phyloP scores from a whole-genome alignment of 2,797 vertebrate genomes.

The Crenuchus spilurus region DNA sequence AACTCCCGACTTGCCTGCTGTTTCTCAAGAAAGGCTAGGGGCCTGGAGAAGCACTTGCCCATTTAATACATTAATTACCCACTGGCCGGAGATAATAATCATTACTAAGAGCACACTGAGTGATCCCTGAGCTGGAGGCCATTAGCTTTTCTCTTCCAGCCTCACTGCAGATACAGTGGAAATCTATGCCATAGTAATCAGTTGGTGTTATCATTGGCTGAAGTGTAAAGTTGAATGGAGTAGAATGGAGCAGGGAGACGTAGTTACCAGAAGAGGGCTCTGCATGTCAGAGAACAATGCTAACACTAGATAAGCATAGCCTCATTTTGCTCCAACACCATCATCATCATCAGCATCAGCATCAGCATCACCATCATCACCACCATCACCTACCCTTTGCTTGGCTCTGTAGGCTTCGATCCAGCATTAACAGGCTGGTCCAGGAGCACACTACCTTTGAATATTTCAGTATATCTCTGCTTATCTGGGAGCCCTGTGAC shows the following conservation, averaged over 20 bases:
- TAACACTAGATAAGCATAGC: slow-evolving; percentile 46
- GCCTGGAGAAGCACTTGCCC: slow-evolving; percentile 24
- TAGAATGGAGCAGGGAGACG: slow-evolving; percentile 54
- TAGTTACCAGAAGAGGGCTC: slow-evolving; percentile 79
- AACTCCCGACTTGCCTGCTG: slow-evolving; percentile 4
- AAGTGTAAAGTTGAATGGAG: no score
- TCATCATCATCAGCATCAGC: slow-evolving; percentile 43
- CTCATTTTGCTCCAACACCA: slow-evolving; percentile 48
- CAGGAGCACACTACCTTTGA: slow-evolving; percentile 73
- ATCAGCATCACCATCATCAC: slow-evolving; percentile 38
- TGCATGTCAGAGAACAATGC: slow-evolving; percentile 72
- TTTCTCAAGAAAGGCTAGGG: slow-evolving; percentile 27
- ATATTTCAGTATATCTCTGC: slow-evolving; percentile 80
- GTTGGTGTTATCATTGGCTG: slow-evolving; percentile 65
- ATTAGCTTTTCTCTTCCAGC: slow-evolving; percentile 46
- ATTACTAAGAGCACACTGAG: slow-evolving; percentile 35
- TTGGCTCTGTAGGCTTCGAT: slow-evolving; percentile 51
- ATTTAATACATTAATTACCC: slow-evolving; percentile 44
- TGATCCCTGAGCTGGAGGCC: slow-evolving; percentile 39
- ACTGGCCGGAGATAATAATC: slow-evolving; percentile 40
- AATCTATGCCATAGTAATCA: slow-evolving; percentile 61
- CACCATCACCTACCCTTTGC: slow-evolving; percentile 14
- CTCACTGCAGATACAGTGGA: slow-evolving; percentile 49
- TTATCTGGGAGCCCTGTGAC: slow-evolving; percentile 76
- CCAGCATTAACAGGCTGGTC: slow-evolving; percentile 72